phyloP scores from a whole-genome alignment of 2,797 vertebrate genomes.

The Sciaenops ocellatus region DNA sequence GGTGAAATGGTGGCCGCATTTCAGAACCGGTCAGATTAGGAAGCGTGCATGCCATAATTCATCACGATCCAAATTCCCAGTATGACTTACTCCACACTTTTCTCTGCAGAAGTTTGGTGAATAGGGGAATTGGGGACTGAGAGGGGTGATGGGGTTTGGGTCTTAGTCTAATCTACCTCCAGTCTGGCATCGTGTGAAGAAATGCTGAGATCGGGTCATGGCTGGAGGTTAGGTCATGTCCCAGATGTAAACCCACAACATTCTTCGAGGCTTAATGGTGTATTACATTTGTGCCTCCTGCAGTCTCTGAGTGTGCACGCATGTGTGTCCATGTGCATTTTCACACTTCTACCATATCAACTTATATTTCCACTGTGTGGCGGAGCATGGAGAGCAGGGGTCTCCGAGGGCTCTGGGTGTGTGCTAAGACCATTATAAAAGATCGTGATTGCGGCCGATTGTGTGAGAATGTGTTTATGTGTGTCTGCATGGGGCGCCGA shows the following conservation, averaged over 20 bases:
- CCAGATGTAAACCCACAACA: conserved; percentile 90
- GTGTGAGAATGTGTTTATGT: conserved; percentile 84
- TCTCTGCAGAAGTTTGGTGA: conserved; percentile 19
- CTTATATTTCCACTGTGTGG: conserved; percentile 71
- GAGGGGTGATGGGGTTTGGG: conserved; percentile 54
- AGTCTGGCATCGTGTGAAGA: conserved; percentile 89
- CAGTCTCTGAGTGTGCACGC: conserved; percentile 44
- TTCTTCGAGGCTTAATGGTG: conserved; percentile 88
- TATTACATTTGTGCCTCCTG: conserved; percentile 83
- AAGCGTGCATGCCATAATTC: conserved; percentile 11
- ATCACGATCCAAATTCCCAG: conserved; percentile 20
- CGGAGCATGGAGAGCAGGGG: conserved; percentile 37
- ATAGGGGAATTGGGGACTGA: conserved; percentile 24
- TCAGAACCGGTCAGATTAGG: conserved; percentile 19
- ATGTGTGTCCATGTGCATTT: conserved; percentile 62
- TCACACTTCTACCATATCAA: conserved; percentile 76
- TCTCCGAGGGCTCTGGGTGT: conserved; percentile 58
- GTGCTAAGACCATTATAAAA: conserved; percentile 70
- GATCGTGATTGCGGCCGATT: conserved; percentile 69
- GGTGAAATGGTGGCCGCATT: conserved; percentile 24
- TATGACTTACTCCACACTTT: conserved; percentile 7
- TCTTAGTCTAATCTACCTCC: conserved; percentile 78
- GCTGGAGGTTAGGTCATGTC: conserved; percentile 88
- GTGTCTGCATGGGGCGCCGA: conserved; percentile 76
- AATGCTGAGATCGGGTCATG: conserved; percentile 87